Evolutionary conservation across 35 echinoderm and acorn worm species (phyloP), one percentile per base, ranked within the genome.

Genomic region (Ophioderma brevispina): DNA sequence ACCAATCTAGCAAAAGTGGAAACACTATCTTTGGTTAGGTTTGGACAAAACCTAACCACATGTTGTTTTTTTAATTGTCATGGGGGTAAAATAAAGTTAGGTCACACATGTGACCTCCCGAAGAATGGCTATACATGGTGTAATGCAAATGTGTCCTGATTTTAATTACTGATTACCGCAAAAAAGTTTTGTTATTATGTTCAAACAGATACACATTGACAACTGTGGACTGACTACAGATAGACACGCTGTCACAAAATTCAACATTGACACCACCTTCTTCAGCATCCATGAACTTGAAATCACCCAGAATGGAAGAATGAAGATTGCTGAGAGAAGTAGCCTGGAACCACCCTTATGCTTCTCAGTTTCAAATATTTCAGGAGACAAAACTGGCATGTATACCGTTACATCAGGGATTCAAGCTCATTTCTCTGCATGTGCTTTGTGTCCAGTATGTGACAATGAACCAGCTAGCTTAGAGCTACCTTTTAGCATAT

Each of bases 131-230:
- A n/a, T n/a, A n/a, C n/a, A n/a, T n/a, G n/a, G n/a, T n/a, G n/a
- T n/a, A n/a, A n/a, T n/a, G n/a, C n/a, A n/a, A n/a, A n/a, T n/a
- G n/a, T n/a, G n/a, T n/a, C n/a, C n/a, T n/a, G n/a, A n/a, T n/a
- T n/a, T n/a, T n/a, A n/a, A n/a, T n/a, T n/a, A n/a, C n/a, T n/a
- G n/a, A n/a, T n/a, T n/a, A n/a, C n/a, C n/a, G n/a, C n/a, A n/a
- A n/a, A n/a, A n/a, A n/a, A n/a, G n/a, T n/a, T n/a, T n/a, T n/a
- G n/a, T n/a, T n/a, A n/a, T n/a, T n/a, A n/a, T n/a, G n/a, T n/a
- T n/a, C n/a, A n/a, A n/a, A 55, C 90, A 96, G 94, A 85, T 96
- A 78, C 38, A 77, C 19, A 86, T 96, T 3, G 77, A 80, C 41
- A 96, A 96, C 37, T 86, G 87, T 86, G 81, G 78, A 15, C 31